Evolutionary conservation across 2,888 invertebrate genomes (phyloP), one percentile per base, ranked within the genome.

Genomic region (Eupithecia inturbata): DNA sequence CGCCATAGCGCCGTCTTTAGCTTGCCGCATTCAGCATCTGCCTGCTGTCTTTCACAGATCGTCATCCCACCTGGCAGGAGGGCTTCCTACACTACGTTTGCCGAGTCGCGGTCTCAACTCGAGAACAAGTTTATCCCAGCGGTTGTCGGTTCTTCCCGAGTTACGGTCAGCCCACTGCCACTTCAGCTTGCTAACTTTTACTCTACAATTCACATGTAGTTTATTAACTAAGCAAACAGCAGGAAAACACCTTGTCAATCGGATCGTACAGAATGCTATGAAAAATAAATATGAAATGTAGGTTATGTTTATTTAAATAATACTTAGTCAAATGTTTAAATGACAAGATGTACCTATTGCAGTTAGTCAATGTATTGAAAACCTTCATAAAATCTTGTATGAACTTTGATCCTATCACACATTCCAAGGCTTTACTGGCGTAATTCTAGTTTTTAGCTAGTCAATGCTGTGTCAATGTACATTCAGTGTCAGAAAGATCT

Each of bases 321-420:
- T 19, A 45, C 45, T 19, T 19, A 19, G 45, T 19, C 45, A 45
- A 45, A 14, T 14, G 14, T 41, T 14, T 41, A n/a, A n/a, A n/a
- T 41, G 16, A 41, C 14, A 14, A 41, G 41, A 14, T 41, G 14
- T 1, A n/a, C n/a, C n/a, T n/a, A 41, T 45, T 45, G 41, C n/a
- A n/a, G 19, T n/a, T 49, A 9, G 49, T 49, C 49, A 49, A n/a
- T 49, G 49, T 49, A 9, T 49, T 49, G n/a, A 49, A n/a, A 49
- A 49, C n/a, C 49, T 49, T 49, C 49, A 49, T 49, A n/a, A n/a
- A 49, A 49, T n/a, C n/a, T 49, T 49, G 19, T n/a, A n/a, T 49
- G 9, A 49, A 49, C 49, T 49, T 49, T 49, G 49, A 49, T 49
- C n/a, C 6, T 7, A 49, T 49, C 9, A 49, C 49, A 49, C 9